Base-by-base conservation (phyloP, 1,140 invertebrate species). In the Meloidogyne hapla region DNA sequence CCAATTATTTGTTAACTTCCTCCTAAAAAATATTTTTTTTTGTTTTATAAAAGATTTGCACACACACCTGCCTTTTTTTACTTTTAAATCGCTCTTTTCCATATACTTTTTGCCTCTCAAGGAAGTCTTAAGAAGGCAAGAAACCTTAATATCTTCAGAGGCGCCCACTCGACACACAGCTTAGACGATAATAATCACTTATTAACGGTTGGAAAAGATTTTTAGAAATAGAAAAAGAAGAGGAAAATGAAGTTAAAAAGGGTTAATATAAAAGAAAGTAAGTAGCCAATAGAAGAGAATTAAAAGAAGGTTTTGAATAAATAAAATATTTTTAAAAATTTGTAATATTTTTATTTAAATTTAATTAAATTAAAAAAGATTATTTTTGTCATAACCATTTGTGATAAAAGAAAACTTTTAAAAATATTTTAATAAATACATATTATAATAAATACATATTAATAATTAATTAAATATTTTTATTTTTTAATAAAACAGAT, bases 101-200 rank as follows among this genome's bases (percentile, higher is more conserved):
- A 15, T 45, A 15, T 45, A 15, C 18, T 1, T 1, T 15, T 56
- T 56, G 18, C n/a, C 18, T n/a, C n/a, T 56, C 48, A n/a, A 56
- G 48, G n/a, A 56, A 56, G 18, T 15, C 48, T 56, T 56, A 56
- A 56, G 48, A 56, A 56, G 48, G 48, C 18, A 5, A 56, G 33
- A 56, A 56, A 18, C 48, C n/a, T 8, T 48, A n/a, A n/a, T n/a
- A 18, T n/a, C 3, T 48, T 48, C 18, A 48, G 18, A 18, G 18
- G 18, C 45, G 18, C 13, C 45, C 15, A 48, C 45, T 48, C 4
- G 45, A 18, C 15, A 42, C 33, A 4, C 13, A 56, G 48, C 48
- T 56, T n/a, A 56, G 48, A 56, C 48, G 48, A 56, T 56, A 56
- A 56, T 56, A 56, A 56, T 56, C 48, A 56, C 18, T 56, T 56